These are phyloP conservation scores for Ennomos quercinarius DNA, from an alignment of 2,888 invertebrate genomes.

Conservation along the genomic window DNA sequence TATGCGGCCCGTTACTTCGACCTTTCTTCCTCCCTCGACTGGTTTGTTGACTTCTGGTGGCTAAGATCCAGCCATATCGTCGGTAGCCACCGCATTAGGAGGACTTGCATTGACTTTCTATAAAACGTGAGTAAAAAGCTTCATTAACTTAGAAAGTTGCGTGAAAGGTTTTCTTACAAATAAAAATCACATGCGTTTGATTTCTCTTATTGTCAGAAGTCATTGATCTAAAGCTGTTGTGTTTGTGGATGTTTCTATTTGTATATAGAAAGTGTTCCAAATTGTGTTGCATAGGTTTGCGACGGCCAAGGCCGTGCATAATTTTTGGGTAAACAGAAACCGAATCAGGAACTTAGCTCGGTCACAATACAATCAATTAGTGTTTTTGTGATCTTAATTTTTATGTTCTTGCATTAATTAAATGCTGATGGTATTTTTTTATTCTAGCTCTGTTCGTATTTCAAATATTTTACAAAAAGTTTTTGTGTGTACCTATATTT, in stretches of 20 bases:
- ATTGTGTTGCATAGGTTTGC: conserved; percentile 6
- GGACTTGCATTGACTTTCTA: conserved; percentile 63
- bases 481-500: too few species aligned
- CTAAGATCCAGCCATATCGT: conserved; percentile 55
- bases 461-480: too few species aligned
- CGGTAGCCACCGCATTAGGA: conserved; percentile 55
- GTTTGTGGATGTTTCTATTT: conserved; percentile 10
- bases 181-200: background rate
- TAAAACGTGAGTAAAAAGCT: conserved; percentile 58
- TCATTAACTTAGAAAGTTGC: conserved; percentile 60
- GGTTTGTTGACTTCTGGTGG: conserved; percentile 60
- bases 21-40: conserved; percentile 59
- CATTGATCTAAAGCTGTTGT: conserved; percentile 1
- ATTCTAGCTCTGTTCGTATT: too few species aligned
- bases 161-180: conserved; percentile 45
- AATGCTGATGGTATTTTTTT: too few species aligned
- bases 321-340: conserved; percentile 23
- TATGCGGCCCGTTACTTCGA: conserved; percentile 78
- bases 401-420: background rate
- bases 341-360: too few species aligned
- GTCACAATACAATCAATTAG: too few species aligned
- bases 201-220: background rate
- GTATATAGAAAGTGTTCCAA: conserved; percentile 20
- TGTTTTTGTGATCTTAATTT: conserved; percentile 12
- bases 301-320: conserved; percentile 18